These are phyloP conservation scores for Cettia cetti DNA, from an alignment of 2,113 vertebrate genomes.

Conservation along the genomic window DNA sequence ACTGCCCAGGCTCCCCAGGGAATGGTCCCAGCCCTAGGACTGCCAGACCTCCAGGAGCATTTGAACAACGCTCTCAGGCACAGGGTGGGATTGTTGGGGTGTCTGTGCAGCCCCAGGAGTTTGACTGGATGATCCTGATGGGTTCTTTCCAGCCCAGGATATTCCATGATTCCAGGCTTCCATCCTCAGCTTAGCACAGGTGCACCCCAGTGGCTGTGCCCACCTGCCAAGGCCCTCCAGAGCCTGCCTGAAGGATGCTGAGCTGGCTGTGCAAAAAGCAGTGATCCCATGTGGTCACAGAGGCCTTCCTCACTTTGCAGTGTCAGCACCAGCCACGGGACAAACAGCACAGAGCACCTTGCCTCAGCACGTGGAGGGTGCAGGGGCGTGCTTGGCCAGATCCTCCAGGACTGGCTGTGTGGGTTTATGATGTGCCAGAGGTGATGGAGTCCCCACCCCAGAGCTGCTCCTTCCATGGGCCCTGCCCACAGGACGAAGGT, in stretches of 20 bases:
- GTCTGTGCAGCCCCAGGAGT: not conserved
- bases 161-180: not conserved
- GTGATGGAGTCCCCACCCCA: not conserved
- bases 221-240: not conserved
- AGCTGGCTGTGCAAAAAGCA: not conserved
- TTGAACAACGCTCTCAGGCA: rapidly evolving
- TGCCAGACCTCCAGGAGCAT: not conserved
- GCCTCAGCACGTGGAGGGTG: not conserved
- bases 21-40: rapidly evolving
- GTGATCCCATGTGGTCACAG: not conserved
- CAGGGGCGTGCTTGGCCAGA: not conserved
- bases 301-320: not conserved
- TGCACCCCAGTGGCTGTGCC: not conserved
- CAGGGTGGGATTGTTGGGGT: not conserved
- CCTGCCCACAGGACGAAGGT: not conserved
- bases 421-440: not conserved
- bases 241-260: not conserved
- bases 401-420: rapidly evolving
- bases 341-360: not conserved
- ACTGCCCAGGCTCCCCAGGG: rapidly evolving
- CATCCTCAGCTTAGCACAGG: not conserved
- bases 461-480: not conserved
- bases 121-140: rapidly evolving
- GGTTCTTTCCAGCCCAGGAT: not conserved
- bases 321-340: not conserved